Conservation (phyloP, 1,140 invertebrate genomes). For the Brachystomella parvula region DNA sequence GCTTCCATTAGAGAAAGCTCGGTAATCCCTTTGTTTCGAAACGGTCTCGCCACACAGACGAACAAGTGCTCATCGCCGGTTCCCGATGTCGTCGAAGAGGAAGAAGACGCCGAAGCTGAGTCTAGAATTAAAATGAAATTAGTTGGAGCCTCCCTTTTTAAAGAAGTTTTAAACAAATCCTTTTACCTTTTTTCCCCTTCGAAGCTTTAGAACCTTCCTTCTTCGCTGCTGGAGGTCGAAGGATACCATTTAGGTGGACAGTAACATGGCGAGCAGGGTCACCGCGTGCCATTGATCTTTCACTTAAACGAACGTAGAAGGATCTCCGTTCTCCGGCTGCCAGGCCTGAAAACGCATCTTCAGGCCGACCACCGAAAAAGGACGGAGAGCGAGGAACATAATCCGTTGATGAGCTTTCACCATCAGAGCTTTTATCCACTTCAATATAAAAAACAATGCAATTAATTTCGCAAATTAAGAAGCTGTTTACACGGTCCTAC, state of each 20-base stretch:
- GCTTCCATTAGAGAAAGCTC: conserved; percentile 62
- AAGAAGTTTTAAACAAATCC: no score
- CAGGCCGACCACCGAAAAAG: conserved; percentile 36
- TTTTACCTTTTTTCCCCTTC: conserved; percentile 35
- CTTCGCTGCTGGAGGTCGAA: conserved; percentile 42
- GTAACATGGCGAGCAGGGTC: conserved; percentile 58
- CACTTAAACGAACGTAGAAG: conserved; percentile 57
- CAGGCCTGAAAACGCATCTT: conserved; percentile 36
- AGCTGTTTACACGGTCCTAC: conserved; percentile 39
- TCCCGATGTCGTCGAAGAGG: conserved; percentile 31
- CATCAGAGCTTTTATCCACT: conserved; percentile 10
- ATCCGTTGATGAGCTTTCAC: conserved; percentile 26
- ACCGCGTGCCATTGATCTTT: conserved; percentile 53
- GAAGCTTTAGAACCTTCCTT: conserved; percentile 25
- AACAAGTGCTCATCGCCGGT: conserved; percentile 53
- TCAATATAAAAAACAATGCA: background rate
- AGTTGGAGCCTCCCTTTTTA: background rate
- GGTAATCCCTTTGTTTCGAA: conserved; percentile 57
- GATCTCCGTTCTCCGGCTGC: conserved; percentile 45
- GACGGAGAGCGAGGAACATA: conserved; percentile 37
- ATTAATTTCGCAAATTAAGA: conserved; percentile 21
- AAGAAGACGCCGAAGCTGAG: conserved; percentile 8
- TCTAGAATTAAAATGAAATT: background rate
- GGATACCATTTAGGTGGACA: conserved; percentile 51
- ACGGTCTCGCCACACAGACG: conserved; percentile 56